Base-by-base conservation (phyloP, 2,888 invertebrate genomes). In the Catonia carolina region DNA sequence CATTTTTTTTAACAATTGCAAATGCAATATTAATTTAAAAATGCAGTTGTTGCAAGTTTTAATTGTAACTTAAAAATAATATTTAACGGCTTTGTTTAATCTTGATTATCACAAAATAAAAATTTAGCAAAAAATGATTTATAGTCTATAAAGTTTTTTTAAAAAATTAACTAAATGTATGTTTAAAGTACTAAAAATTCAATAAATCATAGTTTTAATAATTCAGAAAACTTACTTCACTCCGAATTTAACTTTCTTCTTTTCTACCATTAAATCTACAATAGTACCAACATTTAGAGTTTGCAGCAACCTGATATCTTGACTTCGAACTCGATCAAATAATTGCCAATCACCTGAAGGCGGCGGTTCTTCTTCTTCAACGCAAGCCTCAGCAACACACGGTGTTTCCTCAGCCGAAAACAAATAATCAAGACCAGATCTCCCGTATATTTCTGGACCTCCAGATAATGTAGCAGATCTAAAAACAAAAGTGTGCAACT, bases 231-330 rank as follows among this genome's bases (percentile, higher is more conserved):
- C 84, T 81, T 77, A 89, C 89, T 85, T 81, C 73, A 89, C 73
- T 60, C 84, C 83, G 73, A 82, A 89, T 73, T 89, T 89, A 37
- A 86, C 83, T 75, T 89, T 89, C 67, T 86, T 85, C 69, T 87
- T 86, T 69, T 89, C 89, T 7, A 89, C 86, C 89, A 89, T 89
- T 53, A 89, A 79, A 72, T 89, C 89, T 61, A 85, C 79, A 65
- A 89, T 89, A 51, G 83, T 84, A 54, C 78, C 79, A 14, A 89
- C 83, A 65, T 83, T 82, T 31, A 87, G 77, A 17, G 77, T 76
- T 69, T 83, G 84, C 33, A 89, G 72, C 45, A 89, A 73, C 64
- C 81, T 78, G 53, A 87, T 85, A 69, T 89, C 89, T 61, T 80
- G 77, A 63, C 76, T 78, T 53, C 85, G 73, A 53, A 83, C 79